phyloP scores from a whole-genome alignment of 2,797 vertebrate genomes.

The Zalophus californianus region DNA sequence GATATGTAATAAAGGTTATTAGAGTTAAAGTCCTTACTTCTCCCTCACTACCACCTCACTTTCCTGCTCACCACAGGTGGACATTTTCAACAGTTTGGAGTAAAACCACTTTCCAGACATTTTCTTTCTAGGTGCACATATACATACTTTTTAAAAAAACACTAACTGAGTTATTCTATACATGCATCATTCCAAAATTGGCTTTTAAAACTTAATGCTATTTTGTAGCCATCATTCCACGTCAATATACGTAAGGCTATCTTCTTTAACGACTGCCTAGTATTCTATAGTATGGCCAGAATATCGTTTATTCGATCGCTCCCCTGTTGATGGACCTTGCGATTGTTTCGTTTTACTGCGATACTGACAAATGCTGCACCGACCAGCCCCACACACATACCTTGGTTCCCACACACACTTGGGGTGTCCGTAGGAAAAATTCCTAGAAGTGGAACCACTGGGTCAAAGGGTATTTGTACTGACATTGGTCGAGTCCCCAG shows the following conservation, averaged over 20 bases:
- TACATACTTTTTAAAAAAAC: not conserved
- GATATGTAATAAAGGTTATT: slow-evolving; percentile 7
- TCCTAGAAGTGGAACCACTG: not conserved
- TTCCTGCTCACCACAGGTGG: not conserved
- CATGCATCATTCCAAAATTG: not conserved
- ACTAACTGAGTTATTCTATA: slow-evolving; percentile 17
- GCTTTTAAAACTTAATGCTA: slow-evolving; percentile 25
- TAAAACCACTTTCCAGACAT: slow-evolving; percentile 48
- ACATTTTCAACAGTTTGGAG: slow-evolving; percentile 28
- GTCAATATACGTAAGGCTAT: not conserved
- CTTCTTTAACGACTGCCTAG: not conserved
- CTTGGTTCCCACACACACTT: not conserved
- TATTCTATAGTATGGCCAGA: not conserved
- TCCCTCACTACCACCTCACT: not conserved
- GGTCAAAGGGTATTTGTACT: slow-evolving; percentile 22
- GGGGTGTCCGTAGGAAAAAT: slow-evolving; percentile 1
- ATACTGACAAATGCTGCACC: not conserved
- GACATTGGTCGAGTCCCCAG: not conserved
- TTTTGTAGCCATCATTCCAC: slow-evolving; percentile 35
- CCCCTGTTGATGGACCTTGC: not conserved
- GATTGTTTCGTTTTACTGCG: not conserved
- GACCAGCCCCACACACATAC: not conserved
- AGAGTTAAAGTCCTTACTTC: slow-evolving; percentile 28
- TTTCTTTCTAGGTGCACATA: not conserved
- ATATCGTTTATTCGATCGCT: not conserved